Evolutionary conservation across 2,797 vertebrate genomes (phyloP), one percentile per base, ranked within the genome.

Genomic region (Mormyrus proboscirostris): DNA sequence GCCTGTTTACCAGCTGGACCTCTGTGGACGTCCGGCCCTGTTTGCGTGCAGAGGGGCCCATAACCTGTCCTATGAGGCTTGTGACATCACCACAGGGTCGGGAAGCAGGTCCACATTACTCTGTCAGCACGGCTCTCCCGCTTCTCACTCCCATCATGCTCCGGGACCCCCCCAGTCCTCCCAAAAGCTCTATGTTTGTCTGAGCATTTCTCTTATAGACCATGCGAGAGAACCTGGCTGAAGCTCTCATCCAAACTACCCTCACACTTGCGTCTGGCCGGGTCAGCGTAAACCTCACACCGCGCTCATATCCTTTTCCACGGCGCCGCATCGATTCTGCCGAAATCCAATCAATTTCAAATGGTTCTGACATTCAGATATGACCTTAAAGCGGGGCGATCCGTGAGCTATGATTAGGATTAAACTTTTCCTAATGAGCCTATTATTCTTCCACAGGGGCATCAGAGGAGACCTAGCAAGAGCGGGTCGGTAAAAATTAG

Each of bases 301-400:
- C 98, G 99, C 99, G 99, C 95, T 96, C 97, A 98, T 98, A 99
- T 99, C 99, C 98, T 99, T 99, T 98, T 97, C 96, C 96, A 95
- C 97, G 98, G 98, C 98, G 97, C 99, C 97, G 98, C 97, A 99
- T 99, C 98, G 98, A 99, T 99, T 99, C 96, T 97, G 97, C 99
- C 99, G 98, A 98, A 96, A 97, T 96, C 96, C 97, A 97, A 99
- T 99, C 98, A 99, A 99, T 99, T 97, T 97, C 95, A 97, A 98
- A 98, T 97, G 97, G 95, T 98, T 98, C 97, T 98, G 98, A 99
- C 98, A 99, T 99, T 99, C 98, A 98, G 97, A 98, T 97, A 97
- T 99, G 98, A 99, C 98, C 98, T 99, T 99, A 99, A 98, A 97
- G 96, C 97, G 95, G 95, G 97, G 96, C 96, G 95, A 96, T 97